Evolutionary conservation across 1,140 invertebrate species (phyloP).

Genomic region (Penaeus indicus): DNA sequence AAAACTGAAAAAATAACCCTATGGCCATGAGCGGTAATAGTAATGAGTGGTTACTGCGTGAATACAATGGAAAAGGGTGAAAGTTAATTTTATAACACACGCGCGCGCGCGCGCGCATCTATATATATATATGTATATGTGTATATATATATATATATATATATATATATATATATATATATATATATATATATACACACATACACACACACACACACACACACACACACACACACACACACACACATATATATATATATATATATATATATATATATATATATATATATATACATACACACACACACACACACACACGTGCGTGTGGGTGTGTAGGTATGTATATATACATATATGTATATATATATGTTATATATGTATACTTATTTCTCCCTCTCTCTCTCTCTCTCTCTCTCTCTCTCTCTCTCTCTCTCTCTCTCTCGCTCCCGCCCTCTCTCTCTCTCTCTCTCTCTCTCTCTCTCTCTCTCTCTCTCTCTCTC

Average conservation of each 20-base stretch:
- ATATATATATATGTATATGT: conserved; percentile 17
- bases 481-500: background rate
- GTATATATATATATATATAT: conserved; percentile 7
- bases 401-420: conserved; percentile 2
- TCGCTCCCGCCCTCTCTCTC: no score
- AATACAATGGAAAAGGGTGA: no score
- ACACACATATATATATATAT: conserved; percentile 30
- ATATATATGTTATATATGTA: conserved; percentile 1
- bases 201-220: background rate
- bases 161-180: background rate
- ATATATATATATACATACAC: conserved; percentile 27
- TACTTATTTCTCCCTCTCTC: background rate
- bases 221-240: background rate
- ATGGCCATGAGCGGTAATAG: no score
- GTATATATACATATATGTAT: conserved; percentile 15
- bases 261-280: conserved; percentile 24
- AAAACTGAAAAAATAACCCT: no score
- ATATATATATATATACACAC: background rate
- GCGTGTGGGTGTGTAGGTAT: no score
- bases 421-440: background rate
- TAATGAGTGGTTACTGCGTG: no score
- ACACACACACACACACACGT: background rate
- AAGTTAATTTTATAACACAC: no score
- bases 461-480: background rate
- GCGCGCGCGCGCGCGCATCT: no score